phyloP scores from a whole-genome alignment of 2,113 vertebrate species.

The Neolamprologus tretocephalus region DNA sequence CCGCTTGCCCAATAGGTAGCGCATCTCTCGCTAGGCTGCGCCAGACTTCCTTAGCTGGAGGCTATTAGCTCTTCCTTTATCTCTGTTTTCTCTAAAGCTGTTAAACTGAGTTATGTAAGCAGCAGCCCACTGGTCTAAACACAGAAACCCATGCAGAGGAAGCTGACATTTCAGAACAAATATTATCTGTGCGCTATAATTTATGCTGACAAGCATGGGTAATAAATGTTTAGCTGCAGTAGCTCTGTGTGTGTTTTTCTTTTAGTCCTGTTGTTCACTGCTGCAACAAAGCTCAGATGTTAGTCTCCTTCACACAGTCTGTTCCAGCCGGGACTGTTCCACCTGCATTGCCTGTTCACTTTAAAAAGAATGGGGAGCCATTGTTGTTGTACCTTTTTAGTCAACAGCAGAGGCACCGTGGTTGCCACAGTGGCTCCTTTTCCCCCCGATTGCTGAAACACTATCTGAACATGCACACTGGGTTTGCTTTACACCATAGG shows the following conservation, averaged over 20 bases:
- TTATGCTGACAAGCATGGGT: background rate
- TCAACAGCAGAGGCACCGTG: background rate
- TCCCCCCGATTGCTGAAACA: background rate
- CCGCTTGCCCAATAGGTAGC: slow-evolving; percentile 92
- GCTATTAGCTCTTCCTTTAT: background rate
- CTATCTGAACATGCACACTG: background rate
- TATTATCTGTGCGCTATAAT: background rate
- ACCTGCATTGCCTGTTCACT: background rate
- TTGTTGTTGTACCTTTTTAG: background rate
- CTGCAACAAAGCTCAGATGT: background rate
- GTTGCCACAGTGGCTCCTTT: background rate
- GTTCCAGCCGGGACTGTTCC: background rate
- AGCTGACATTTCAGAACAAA: background rate
- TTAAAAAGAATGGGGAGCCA: background rate
- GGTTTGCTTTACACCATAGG: background rate
- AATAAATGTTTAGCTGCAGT: background rate
- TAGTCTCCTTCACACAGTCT: background rate
- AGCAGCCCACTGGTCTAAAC: background rate
- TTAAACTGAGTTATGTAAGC: background rate
- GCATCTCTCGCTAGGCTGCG: background rate
- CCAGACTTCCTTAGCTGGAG: background rate
- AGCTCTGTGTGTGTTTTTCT: background rate
- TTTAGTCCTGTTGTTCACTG: background rate
- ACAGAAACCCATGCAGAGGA: background rate
- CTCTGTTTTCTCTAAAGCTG: background rate